A percentile compares a stretch with the other conserved stretches of the same genome.
Evolutionary conservation across 1,140 invertebrate species (phyloP).

Genomic region (Drosophila yakuba): DNA sequence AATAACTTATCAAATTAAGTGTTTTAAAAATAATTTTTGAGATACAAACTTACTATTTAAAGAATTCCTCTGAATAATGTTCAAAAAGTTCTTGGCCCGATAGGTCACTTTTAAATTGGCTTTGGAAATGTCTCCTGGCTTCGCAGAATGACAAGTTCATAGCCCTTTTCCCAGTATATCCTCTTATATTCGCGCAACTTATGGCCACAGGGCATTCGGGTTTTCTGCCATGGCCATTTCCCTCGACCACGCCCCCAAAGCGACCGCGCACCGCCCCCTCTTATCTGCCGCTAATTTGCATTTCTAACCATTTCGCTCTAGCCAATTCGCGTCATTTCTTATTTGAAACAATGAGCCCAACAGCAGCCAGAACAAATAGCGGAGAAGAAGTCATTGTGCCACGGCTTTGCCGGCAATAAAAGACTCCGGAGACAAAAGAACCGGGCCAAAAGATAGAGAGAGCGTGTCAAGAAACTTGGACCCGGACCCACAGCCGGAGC

Average conservation of each 20-base stretch:
- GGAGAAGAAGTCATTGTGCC: conserved; percentile 69
- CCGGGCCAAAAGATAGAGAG: conserved; percentile 15
- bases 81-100: not conserved
- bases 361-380: conserved; percentile 62
- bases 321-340: conserved; percentile 81
- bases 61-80: too few relatives aligned
- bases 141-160: conserved; percentile 9
- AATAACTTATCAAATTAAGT: too few relatives aligned
- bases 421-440: conserved; percentile 64
- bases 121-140: not conserved
- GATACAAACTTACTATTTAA: too few relatives aligned
- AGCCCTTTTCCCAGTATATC: conserved; percentile 6
- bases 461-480: conserved; percentile 48
- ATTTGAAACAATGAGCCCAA: conserved; percentile 81
- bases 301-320: conserved; percentile 79
- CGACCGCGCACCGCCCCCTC: conserved; percentile 18
- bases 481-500: not conserved
- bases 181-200: conserved; percentile 12
- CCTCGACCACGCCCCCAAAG: conserved; percentile 10
- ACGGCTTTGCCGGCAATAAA: conserved; percentile 64
- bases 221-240: conserved; percentile 56
- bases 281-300: conserved; percentile 75
- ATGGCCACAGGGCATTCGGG: conserved; percentile 56
- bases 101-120: not conserved
- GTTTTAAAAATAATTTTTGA: too few relatives aligned